Base-by-base conservation (phyloP, 2,888 invertebrate species). In the Morinoia aosen region DNA sequence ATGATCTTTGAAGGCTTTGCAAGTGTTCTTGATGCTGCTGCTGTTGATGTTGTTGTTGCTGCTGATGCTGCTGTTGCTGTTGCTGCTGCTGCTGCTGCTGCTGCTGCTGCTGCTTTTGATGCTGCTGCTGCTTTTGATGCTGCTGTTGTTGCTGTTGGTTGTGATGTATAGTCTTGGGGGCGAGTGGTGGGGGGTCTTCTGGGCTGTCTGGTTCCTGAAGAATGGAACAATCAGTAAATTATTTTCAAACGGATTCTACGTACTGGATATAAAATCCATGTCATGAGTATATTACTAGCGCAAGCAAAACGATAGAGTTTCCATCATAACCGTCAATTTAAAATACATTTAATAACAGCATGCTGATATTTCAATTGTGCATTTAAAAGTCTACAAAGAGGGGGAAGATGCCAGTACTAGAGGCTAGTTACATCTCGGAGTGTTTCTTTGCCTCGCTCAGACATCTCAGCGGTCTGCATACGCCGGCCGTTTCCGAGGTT, bases 141-240 rank as follows among this genome's bases (percentile, higher is more conserved):
- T 19, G 88, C n/a, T 39, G 11, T 8, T 88, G 88, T 11, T 93
- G 40, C 4, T 91, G 57, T 95, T 39, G 39, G 64, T 95, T 93
- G 95, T n/a, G 58, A 95, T 95, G 48, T 90, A 76, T 88, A 94
- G 91, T 95, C 95, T 96, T 96, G 16, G 96, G 96, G 33, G 90
- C 95, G 25, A 95, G 88, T 40, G 96, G 96, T 11, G 96, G 96
- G 12, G 96, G 96, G 12, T 90, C 39, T 61, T 96, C 94, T 8
- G 95, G 95, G 25, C 94, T 19, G 5, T 61, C 61, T 16, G 61
- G 61, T 19, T 61, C 61, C 61, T 61, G 61, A 61, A 19, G 8
- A 61, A 16, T 61, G 61, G 8, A 61, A 61, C 12, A 10, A 8
- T 61, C 8, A 61, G 5, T 61, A 61, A 61, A 61, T 61, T 61